Base-by-base conservation (phyloP, 2,888 invertebrate genomes). In the Thyatira batis region DNA sequence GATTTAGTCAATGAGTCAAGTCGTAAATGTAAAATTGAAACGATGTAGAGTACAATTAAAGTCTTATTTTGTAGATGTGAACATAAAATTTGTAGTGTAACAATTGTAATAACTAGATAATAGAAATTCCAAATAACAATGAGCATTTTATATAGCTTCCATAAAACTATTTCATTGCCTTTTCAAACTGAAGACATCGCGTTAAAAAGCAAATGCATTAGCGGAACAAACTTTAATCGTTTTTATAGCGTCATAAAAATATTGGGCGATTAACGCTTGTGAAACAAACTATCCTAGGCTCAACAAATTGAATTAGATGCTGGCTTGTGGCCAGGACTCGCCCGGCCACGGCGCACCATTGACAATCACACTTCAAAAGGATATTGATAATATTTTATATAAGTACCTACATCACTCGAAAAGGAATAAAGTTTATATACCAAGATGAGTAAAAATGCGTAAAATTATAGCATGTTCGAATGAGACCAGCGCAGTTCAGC, bases 301-400 rank as follows among this genome's bases (percentile, higher is more conserved):
- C 67, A 69, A 73, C 74, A 77, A 78, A 86, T 83, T 85, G 80
- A 85, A 87, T 86, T 78, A 76, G 72, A 72, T 58, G 57, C 79
- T 87, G 85, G 87, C 80, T 27, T 25, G 6, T 20, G 10, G 83
- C 87, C 87, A 87, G 73, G 64, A 60, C 54, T 51, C 50, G 49
- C 48, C 51, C 57, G 54, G 13, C 33, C 39, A 39, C 17, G 17
- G 39, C 13, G 8, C 39, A 39, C 46, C 69, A 77, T 72, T 78
- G 76, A 73, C 76, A 76, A 69, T 71, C 62, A 67, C 68, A 67
- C 74, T 68, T 68, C 67, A 69, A 67, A 65, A 67, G 58, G 69
- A 66, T 68, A 60, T 65, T 52, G 61, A 69, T 61, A 60, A 51
- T 59, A 55, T 63, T 50, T 50, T n/a, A 54, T 20, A n/a, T n/a